Base-by-base conservation (phyloP, 1,140 invertebrate species). In the Diabrotica undecimpunctata region DNA sequence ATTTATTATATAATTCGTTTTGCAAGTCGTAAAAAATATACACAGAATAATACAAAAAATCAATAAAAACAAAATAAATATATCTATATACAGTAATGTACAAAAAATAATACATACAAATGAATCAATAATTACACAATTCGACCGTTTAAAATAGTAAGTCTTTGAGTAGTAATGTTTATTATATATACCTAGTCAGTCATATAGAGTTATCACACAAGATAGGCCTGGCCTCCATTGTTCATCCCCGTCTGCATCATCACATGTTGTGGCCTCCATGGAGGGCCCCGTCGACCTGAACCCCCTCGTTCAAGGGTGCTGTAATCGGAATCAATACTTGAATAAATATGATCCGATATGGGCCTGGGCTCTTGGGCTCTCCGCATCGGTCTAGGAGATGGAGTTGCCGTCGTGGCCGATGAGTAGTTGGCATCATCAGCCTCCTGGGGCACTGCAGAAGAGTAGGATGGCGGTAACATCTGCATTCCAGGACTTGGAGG, bases 241-340 rank as follows among this genome's bases (percentile, higher is more conserved):
- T 56, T 72, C 72, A 62, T 79, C 67, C 51, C 74, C 66, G 51
- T 71, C 73, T 64, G 76, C 75, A 67, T 75, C 76, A 68, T 79
- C 72, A 68, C 75, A 70, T 74, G 78, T 68, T 77, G 77, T 66
- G 76, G 64, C 76, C 81, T 56, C 81, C 79, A 70, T 71, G 78
- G 66, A 68, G 79, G 65, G 65, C 78, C 64, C 68, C 80, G 57
- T 66, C 77, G 59, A 73, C 79, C 69, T 68, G 80, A 79, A 75
- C 81, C 81, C 60, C 79, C 82, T 69, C 81, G 78, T 74, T 85
- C 82, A 11, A 85, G 73, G 36, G 84, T 85, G 65, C 85, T 86
- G 72, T 93, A 92, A 77, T 93, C 91, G 63, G 90, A 92, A 78
- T 93, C 91, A 78, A 93, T 93, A 71, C 90, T 91, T 37, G 90